Evolutionary conservation across 2,888 invertebrate genomes (phyloP).

Genomic region (Drosophila mulleri): DNA sequence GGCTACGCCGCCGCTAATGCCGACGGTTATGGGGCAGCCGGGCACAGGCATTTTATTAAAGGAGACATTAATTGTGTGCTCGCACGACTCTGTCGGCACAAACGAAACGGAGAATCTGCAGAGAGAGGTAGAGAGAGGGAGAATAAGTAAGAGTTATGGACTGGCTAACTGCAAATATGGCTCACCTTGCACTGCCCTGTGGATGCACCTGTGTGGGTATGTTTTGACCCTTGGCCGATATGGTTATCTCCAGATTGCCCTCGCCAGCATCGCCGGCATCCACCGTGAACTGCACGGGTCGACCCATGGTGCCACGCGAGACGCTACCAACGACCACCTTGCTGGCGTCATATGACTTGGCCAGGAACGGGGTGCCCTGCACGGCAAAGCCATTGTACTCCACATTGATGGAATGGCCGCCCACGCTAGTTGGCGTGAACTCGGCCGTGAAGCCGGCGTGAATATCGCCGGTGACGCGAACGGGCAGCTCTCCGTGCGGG

Average conservation of each 20-base stretch:
- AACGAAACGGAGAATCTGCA: slow-evolving; percentile 97
- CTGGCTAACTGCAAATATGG: neutral
- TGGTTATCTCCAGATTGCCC: slow-evolving; percentile 98
- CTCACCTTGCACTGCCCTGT: slow-evolving; percentile 90
- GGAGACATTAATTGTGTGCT: slow-evolving; percentile 98
- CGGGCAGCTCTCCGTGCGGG: slow-evolving; percentile 94
- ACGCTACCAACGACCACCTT: slow-evolving; percentile 93
- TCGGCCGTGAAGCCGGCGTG: slow-evolving; percentile 95
- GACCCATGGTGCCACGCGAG: slow-evolving; percentile 93
- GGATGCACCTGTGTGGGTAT: slow-evolving; percentile 98
- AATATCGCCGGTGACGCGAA: slow-evolving; percentile 94
- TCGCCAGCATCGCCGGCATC: slow-evolving; percentile 99
- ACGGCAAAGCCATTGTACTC: slow-evolving; percentile 96
- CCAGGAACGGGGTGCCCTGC: slow-evolving; percentile 94
- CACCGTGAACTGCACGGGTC: slow-evolving; percentile 97
- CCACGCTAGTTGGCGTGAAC: slow-evolving; percentile 97
- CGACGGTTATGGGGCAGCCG: slow-evolving; percentile 96
- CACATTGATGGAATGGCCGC: slow-evolving; percentile 95
- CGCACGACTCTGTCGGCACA: slow-evolving; percentile 96
- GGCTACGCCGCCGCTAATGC: slow-evolving; percentile 88
- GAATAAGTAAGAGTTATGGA: neutral
- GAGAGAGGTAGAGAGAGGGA: neutral
- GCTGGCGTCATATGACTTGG: slow-evolving; percentile 97
- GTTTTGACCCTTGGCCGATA: slow-evolving; percentile 96
- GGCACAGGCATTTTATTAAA: slow-evolving; percentile 96